Evolutionary conservation across 2,888 invertebrate species (phyloP).

Genomic region (Cyclophora albipunctata): DNA sequence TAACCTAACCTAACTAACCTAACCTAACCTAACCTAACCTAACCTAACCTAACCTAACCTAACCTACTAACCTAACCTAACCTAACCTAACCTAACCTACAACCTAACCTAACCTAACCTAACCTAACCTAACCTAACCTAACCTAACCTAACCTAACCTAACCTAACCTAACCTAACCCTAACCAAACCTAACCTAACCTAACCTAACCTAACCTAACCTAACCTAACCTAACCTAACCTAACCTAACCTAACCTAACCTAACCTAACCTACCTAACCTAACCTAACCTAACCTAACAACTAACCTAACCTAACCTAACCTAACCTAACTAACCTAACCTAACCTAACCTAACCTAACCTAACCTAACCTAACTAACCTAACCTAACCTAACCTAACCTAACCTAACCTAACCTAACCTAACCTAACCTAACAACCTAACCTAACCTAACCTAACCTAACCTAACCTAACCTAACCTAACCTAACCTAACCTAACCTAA

Average conservation of each 20-base stretch:
- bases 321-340: slow-evolving; percentile 8
- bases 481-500: slow-evolving; percentile 13
- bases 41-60: too few species aligned
- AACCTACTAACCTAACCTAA: too few species aligned
- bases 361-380: slow-evolving; percentile 6
- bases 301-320: slow-evolving; percentile 7
- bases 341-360: slow-evolving; percentile 5
- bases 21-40: too few species aligned
- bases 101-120: slow-evolving; percentile 13
- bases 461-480: slow-evolving; percentile 14
- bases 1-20: too few species aligned
- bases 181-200: slow-evolving; percentile 1
- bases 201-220: not conserved
- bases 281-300: slow-evolving; percentile 4
- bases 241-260: not conserved
- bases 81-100: too few species aligned
- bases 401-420: slow-evolving; percentile 8
- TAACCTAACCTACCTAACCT: not conserved
- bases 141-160: slow-evolving; percentile 4
- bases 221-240: slow-evolving; percentile 1
- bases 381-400: slow-evolving; percentile 7
- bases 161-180: not conserved
- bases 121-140: slow-evolving; percentile 4
- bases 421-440: slow-evolving; percentile 10
- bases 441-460: slow-evolving; percentile 9